phyloP scores from a whole-genome alignment of 2,113 vertebrate species.

The Pseudois nayaur region DNA sequence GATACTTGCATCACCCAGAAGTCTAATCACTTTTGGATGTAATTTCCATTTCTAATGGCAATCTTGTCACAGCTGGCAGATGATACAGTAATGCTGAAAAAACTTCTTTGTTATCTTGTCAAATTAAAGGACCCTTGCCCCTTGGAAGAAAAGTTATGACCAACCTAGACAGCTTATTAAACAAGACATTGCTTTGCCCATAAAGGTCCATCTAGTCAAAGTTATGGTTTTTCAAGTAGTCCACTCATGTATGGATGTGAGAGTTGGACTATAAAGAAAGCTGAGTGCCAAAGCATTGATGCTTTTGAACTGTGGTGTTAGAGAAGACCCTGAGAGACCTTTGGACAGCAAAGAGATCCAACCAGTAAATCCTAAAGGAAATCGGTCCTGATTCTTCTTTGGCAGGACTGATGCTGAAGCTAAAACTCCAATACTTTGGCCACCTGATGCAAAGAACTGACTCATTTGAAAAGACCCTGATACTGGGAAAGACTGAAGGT shows the following conservation, averaged over 20 bases:
- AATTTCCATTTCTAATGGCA: conserved; percentile 72
- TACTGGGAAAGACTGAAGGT: neutral
- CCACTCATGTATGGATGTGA: neutral
- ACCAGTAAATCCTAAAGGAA: neutral
- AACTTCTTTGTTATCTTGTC: conserved; percentile 80
- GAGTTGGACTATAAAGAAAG: neutral
- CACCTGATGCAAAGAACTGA: neutral
- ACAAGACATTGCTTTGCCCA: neutral
- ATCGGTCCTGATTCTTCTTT: neutral
- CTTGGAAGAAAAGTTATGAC: neutral
- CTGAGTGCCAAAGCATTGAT: neutral
- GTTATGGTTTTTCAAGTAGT: neutral
- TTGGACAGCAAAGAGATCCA: neutral
- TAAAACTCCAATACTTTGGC: neutral
- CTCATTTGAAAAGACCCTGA: neutral
- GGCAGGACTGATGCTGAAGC: neutral
- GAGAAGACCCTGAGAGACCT: neutral
- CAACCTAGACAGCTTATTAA: neutral
- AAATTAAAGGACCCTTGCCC: neutral
- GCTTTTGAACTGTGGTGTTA: neutral
- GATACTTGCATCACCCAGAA: conserved; percentile 48
- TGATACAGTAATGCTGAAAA: conserved; percentile 82
- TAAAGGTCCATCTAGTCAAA: neutral
- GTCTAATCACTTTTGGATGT: conserved; percentile 73
- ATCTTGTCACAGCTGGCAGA: conserved; percentile 74